Percentiles rank a stretch among this genome's conserved stretches.
phyloP scores from a whole-genome alignment of 1,140 invertebrate species.

The Saccostrea cuccullata region DNA sequence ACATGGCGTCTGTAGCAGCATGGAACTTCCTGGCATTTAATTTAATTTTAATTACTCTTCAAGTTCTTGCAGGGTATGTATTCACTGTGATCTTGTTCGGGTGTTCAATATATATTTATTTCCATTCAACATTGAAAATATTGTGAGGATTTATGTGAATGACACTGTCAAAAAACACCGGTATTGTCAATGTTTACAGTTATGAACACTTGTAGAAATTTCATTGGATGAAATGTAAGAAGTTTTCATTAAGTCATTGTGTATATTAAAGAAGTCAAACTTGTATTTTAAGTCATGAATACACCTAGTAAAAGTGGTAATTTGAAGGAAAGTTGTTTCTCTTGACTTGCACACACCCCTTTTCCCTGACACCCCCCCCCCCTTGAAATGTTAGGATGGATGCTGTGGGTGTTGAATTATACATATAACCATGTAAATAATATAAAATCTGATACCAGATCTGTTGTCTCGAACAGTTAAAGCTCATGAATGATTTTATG shows the following conservation, averaged over 20 bases:
- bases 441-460: too few species aligned
- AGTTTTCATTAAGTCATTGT: neutral
- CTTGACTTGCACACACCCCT: too few species aligned
- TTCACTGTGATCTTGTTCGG: neutral
- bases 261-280: neutral
- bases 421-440: too few species aligned
- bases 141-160: neutral
- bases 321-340: too few species aligned
- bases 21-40: constrained; percentile 56
- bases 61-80: constrained; percentile 71
- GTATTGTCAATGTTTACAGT: neutral
- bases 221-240: constrained; percentile 26
- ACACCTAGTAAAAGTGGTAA: too few species aligned
- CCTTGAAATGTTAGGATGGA: too few species aligned
- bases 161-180: neutral
- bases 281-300: too few species aligned
- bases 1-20: constrained; percentile 68
- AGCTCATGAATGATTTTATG: too few species aligned
- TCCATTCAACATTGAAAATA: neutral
- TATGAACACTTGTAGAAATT: neutral
- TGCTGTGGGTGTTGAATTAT: too few species aligned
- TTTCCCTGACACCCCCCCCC: too few species aligned
- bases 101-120: neutral
- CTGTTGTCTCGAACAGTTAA: too few species aligned
- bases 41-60: constrained; percentile 64